A percentile compares a stretch with the other conserved stretches of the same genome.
Evolutionary conservation across 1,140 invertebrate genomes (phyloP).

Genomic region (Littorina saxatilis): DNA sequence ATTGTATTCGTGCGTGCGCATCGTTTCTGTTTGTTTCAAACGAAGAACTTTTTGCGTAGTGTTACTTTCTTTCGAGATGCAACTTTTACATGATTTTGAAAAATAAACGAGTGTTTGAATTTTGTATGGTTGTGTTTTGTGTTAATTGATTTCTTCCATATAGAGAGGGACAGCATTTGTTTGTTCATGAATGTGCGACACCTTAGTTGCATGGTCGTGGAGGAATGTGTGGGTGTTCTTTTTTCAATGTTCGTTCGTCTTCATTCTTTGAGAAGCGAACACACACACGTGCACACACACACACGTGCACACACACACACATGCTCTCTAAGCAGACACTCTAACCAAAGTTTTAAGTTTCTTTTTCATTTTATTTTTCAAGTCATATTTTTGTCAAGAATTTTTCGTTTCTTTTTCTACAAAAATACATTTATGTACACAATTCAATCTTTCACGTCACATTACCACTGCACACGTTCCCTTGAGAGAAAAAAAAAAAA

Average conservation of each 20-base stretch:
- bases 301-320: constrained; percentile 13
- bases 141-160: too few relatives aligned
- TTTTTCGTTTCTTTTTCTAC: constrained; percentile 42
- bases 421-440: constrained; percentile 45
- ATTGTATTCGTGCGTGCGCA: too few relatives aligned
- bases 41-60: too few relatives aligned
- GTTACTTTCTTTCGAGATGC: too few relatives aligned
- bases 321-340: constrained; percentile 8
- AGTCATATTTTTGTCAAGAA: constrained; percentile 7
- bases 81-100: too few relatives aligned
- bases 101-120: too few relatives aligned
- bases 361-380: constrained; percentile 34
- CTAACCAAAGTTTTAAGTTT: constrained; percentile 30
- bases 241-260: neutral
- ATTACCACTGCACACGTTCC: neutral
- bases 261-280: neutral
- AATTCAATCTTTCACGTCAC: constrained; percentile 21
- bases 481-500: neutral
- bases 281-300: constrained; percentile 27
- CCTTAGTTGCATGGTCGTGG: neutral
- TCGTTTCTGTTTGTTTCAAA: too few relatives aligned
- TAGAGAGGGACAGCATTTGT: too few relatives aligned
- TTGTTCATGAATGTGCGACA: neutral
- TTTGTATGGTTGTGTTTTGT: too few relatives aligned
- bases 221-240: neutral